These are phyloP conservation scores for Toxostoma redivivum DNA, from an alignment of 2,113 vertebrate genomes.

Conservation along the genomic window DNA sequence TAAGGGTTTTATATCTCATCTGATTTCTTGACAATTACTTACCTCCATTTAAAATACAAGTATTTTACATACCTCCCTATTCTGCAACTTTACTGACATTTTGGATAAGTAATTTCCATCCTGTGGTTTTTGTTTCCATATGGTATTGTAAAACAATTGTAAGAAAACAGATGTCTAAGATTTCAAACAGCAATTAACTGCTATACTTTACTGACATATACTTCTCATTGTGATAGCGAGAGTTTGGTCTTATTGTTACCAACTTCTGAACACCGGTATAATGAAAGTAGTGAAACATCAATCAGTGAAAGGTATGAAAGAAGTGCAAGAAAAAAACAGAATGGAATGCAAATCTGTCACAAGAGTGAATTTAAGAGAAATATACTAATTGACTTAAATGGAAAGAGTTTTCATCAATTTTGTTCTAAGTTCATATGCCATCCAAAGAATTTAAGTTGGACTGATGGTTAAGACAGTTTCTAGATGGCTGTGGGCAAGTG, in stretches of 20 bases:
- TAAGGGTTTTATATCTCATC: neutral
- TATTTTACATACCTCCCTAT: neutral
- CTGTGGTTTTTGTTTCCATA: constrained; percentile 9
- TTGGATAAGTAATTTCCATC: constrained; percentile 1
- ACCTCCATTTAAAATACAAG: neutral
- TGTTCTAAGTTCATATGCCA: neutral
- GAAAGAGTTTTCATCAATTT: neutral
- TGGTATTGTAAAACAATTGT: constrained; percentile 13
- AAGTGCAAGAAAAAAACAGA: neutral
- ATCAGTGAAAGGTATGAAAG: neutral
- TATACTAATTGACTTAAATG: neutral
- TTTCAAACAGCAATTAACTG: constrained; percentile 46
- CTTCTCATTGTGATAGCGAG: neutral
- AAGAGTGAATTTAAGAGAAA: neutral
- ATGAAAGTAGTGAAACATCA: constrained; percentile 12
- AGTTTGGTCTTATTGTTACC: neutral
- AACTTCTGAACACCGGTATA: neutral
- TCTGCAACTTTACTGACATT: constrained; percentile 19
- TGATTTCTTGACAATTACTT: neutral
- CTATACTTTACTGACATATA: neutral
- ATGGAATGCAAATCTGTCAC: neutral
- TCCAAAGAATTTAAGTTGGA: neutral
- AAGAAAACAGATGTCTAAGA: constrained; percentile 38
- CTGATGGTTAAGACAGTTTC: neutral
- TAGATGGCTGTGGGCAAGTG: neutral